A percentile compares a stretch with the other conserved stretches of the same genome.
Conservation (phyloP, 2,888 invertebrate genomes). For the Perithous albicinctus region DNA sequence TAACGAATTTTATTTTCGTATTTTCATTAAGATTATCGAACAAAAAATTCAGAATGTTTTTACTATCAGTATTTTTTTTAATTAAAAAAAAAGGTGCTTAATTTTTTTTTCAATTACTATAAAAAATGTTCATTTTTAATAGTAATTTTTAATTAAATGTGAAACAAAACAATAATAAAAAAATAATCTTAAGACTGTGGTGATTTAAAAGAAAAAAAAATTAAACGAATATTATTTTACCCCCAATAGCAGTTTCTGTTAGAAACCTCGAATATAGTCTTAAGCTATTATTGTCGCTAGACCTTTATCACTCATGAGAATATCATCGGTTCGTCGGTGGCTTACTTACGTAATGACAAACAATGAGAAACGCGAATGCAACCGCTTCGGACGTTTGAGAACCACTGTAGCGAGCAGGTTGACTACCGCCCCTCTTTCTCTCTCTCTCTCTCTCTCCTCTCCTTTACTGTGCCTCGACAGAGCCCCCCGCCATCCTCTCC, state of each 20-base stretch:
- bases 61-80: not conserved
- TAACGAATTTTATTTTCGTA: too few species aligned
- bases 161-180: not conserved
- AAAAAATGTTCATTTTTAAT: not conserved
- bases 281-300: slow-evolving; percentile 8
- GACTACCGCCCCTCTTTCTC: slow-evolving; percentile 73
- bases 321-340: not conserved
- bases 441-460: too few species aligned
- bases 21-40: too few species aligned
- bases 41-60: too few species aligned
- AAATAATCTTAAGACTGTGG: not conserved
- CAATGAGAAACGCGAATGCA: slow-evolving; percentile 57
- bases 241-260: not conserved
- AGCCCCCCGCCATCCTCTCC: slow-evolving; percentile 71
- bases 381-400: slow-evolving; percentile 74
- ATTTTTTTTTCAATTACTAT: not conserved
- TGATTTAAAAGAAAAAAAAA: not conserved
- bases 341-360: slow-evolving; percentile 70
- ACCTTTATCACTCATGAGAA: slow-evolving; percentile 29
- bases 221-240: not conserved
- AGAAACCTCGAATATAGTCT: not conserved
- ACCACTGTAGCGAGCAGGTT: slow-evolving; percentile 82
- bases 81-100: too few species aligned
- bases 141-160: not conserved
- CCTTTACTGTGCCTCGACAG: slow-evolving; percentile 59